These are phyloP conservation scores for Cichlasoma orientale DNA, from an alignment of 2,797 vertebrate species.

Conservation along the genomic window DNA sequence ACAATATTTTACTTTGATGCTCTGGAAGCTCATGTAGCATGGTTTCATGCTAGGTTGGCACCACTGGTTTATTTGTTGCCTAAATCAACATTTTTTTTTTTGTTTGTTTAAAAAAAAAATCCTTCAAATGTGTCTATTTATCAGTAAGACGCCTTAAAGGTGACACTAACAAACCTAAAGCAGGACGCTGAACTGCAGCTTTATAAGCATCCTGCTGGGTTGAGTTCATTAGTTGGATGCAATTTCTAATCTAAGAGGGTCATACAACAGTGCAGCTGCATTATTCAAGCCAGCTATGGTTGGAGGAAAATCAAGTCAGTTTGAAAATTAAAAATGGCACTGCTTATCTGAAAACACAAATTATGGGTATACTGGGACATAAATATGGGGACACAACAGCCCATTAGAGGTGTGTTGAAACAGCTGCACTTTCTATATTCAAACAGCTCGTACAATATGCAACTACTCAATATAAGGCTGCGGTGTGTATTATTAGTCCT, in stretches of 20 bases:
- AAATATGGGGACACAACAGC: neutral
- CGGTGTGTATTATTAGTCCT: slow-evolving; percentile 23
- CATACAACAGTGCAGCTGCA: slow-evolving; percentile 45
- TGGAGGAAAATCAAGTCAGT: slow-evolving; percentile 2
- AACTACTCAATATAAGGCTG: neutral
- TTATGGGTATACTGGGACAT: neutral
- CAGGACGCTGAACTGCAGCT: slow-evolving; percentile 64
- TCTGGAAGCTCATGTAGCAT: slow-evolving; percentile 64
- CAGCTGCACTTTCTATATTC: slow-evolving; percentile 17
- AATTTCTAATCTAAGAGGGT: slow-evolving; percentile 41
- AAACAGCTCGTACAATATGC: slow-evolving; percentile 11
- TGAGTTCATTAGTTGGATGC: slow-evolving; percentile 52
- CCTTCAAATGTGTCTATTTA: slow-evolving; percentile 37
- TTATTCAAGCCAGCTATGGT: slow-evolving; percentile 1
- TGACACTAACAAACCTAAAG: slow-evolving; percentile 65
- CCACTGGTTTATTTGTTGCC: slow-evolving; percentile 74
- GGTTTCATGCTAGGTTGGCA: slow-evolving; percentile 70
- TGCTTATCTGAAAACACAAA: slow-evolving; percentile 10
- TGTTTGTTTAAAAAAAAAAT: neutral
- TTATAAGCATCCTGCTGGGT: slow-evolving; percentile 65
- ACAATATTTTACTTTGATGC: slow-evolving; percentile 81
- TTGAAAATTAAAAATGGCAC: neutral
- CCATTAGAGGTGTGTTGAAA: neutral
- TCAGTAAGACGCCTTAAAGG: slow-evolving; percentile 60
- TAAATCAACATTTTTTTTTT: slow-evolving; percentile 71